A percentile compares a stretch with the other conserved stretches of the same genome.
phyloP scores from a whole-genome alignment of 2,797 vertebrate genomes.

The Acipenser oxyrinchus region DNA sequence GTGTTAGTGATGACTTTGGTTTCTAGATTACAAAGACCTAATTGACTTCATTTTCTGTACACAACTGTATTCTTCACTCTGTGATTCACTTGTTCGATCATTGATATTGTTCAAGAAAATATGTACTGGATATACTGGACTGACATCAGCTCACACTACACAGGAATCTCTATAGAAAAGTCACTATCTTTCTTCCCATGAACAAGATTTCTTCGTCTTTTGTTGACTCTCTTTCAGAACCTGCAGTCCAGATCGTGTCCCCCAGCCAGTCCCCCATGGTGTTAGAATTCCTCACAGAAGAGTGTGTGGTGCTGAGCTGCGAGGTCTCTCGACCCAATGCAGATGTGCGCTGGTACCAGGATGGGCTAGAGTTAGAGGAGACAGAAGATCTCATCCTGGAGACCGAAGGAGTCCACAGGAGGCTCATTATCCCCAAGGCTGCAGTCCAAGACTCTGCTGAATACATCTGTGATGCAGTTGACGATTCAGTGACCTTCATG shows the following conservation, averaged over 20 bases:
- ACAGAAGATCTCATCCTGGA: constrained; percentile 70
- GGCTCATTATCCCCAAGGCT: constrained; percentile 74
- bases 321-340: constrained; percentile 72
- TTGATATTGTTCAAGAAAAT: too few relatives aligned
- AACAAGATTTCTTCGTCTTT: neutral
- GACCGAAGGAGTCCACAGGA: constrained; percentile 69
- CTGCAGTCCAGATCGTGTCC: constrained; percentile 73
- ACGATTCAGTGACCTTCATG: constrained; percentile 84
- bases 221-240: constrained; percentile 54
- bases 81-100: too few relatives aligned
- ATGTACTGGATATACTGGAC: too few relatives aligned
- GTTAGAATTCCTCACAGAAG: constrained; percentile 68
- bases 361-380: constrained; percentile 88
- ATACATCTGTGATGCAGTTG: constrained; percentile 86
- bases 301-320: constrained; percentile 79
- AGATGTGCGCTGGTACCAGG: constrained; percentile 76
- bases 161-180: too few relatives aligned
- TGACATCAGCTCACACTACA: too few relatives aligned
- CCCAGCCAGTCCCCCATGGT: constrained; percentile 77
- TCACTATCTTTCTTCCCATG: neutral
- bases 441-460: constrained; percentile 78
- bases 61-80: too few relatives aligned
- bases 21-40: too few relatives aligned
- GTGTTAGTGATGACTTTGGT: too few relatives aligned
- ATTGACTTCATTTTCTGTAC: too few relatives aligned